phyloP scores from a whole-genome alignment of 1,140 invertebrate genomes.

The Philotrypesis tridentata region DNA sequence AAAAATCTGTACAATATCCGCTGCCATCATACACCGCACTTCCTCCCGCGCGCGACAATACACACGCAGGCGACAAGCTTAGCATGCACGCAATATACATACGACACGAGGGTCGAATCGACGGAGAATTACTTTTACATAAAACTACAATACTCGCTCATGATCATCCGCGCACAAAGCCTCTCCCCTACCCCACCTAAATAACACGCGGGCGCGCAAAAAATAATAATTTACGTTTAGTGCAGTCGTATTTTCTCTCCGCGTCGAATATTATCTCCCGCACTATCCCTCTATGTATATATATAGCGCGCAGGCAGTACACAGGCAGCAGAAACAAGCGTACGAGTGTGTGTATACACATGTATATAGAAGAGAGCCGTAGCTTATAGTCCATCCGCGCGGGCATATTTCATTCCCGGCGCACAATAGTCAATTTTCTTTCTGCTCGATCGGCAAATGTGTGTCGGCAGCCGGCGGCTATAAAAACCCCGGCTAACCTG shows the following conservation, averaged over 20 bases:
- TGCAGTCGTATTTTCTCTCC: slow-evolving; percentile 19
- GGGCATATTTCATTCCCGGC: slow-evolving; percentile 3
- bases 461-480: slow-evolving; percentile 41
- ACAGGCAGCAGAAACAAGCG: background rate
- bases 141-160: slow-evolving; percentile 40
- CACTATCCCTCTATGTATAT: background rate
- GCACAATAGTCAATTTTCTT: slow-evolving; percentile 49
- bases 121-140: slow-evolving; percentile 43
- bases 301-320: background rate
- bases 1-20: background rate
- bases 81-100: background rate
- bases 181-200: background rate
- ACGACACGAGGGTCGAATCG: background rate
- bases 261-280: slow-evolving; percentile 37
- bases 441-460: slow-evolving; percentile 52
- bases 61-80: background rate
- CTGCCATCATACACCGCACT: background rate
- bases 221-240: slow-evolving; percentile 48
- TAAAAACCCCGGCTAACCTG: slow-evolving; percentile 45
- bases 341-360: background rate
- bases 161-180: slow-evolving; percentile 8
- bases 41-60: background rate
- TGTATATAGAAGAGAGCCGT: background rate
- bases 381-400: slow-evolving; percentile 25
- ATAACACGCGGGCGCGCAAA: background rate